phyloP scores from a whole-genome alignment of 1,140 invertebrate genomes.

The Globodera rostochiensis region DNA sequence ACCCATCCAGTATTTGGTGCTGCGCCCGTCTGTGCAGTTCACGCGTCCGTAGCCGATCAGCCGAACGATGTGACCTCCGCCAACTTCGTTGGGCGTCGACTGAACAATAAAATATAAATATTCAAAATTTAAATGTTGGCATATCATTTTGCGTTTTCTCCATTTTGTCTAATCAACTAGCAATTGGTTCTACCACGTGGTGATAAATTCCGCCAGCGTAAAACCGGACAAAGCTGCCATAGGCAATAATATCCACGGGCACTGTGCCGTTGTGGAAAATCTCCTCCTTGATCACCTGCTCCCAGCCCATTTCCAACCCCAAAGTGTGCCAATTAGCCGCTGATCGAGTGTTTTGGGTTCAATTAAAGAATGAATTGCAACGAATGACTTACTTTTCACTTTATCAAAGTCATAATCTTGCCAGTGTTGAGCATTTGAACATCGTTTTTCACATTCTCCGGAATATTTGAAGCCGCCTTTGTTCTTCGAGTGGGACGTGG shows the following conservation, averaged over 20 bases:
- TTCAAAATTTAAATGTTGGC: slow-evolving; percentile 59
- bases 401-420: slow-evolving; percentile 13
- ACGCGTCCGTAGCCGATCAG: slow-evolving; percentile 85
- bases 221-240: slow-evolving; percentile 18
- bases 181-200: not conserved
- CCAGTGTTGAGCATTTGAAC: slow-evolving; percentile 14
- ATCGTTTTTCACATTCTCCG: slow-evolving; percentile 7
- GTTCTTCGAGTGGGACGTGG: not conserved
- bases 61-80: slow-evolving; percentile 83
- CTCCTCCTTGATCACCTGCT: slow-evolving; percentile 27
- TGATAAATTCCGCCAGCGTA: not conserved
- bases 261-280: slow-evolving; percentile 30
- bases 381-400: not conserved
- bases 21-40: slow-evolving; percentile 64
- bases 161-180: not conserved
- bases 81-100: slow-evolving; percentile 69
- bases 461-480: not conserved
- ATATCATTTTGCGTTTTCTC: not conserved
- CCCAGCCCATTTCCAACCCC: slow-evolving; percentile 4
- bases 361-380: not conserved
- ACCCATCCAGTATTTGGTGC: slow-evolving; percentile 74
- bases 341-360: not conserved
- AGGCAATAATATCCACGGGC: not conserved
- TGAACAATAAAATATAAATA: slow-evolving; percentile 61
- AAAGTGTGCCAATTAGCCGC: slow-evolving; percentile 10